These are phyloP conservation scores for Hermaeophaga mercurialis DNA, from an alignment of 2,888 invertebrate genomes.

Conservation along the genomic window DNA sequence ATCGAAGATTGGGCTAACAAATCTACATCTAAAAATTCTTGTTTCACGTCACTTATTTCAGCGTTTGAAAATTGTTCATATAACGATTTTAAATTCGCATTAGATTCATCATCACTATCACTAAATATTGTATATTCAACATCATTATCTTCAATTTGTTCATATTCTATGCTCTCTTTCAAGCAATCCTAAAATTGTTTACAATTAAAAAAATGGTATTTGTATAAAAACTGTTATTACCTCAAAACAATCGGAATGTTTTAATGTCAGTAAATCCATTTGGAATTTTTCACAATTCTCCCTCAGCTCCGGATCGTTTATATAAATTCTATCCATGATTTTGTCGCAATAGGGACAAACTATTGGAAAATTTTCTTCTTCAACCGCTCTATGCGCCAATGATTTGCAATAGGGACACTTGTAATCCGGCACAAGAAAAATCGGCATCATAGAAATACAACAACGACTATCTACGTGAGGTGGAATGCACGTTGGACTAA, in stretches of 20 bases:
- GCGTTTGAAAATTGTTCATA: slow-evolving; percentile 33
- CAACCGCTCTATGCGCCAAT: slow-evolving; percentile 47
- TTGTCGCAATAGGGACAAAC: slow-evolving; percentile 53
- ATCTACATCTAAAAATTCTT: background rate
- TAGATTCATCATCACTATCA: slow-evolving; percentile 41
- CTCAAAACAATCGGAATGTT: slow-evolving; percentile 35
- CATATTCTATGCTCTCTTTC: slow-evolving; percentile 33
- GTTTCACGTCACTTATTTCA: slow-evolving; percentile 1
- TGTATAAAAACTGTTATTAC: background rate
- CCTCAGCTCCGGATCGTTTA: slow-evolving; percentile 12
- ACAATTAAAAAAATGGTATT: background rate
- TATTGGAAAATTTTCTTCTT: slow-evolving; percentile 41
- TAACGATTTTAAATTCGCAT: slow-evolving; percentile 34
- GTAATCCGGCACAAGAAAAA: slow-evolving; percentile 47
- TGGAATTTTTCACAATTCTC: slow-evolving; percentile 12
- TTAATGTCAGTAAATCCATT: slow-evolving; percentile 20
- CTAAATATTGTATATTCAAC: slow-evolving; percentile 42
- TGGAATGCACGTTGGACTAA: slow-evolving; percentile 50
- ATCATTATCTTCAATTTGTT: slow-evolving; percentile 43
- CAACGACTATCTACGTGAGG: slow-evolving; percentile 51
- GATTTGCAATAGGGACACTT: slow-evolving; percentile 51
- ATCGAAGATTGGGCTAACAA: no score
- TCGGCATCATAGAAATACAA: slow-evolving; percentile 51
- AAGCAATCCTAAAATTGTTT: slow-evolving; percentile 36
- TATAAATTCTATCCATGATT: slow-evolving; percentile 44